Percentiles rank a stretch among this genome's conserved stretches.
Conservation (phyloP, 2,888 invertebrate genomes). For the Sialis lutaria region DNA sequence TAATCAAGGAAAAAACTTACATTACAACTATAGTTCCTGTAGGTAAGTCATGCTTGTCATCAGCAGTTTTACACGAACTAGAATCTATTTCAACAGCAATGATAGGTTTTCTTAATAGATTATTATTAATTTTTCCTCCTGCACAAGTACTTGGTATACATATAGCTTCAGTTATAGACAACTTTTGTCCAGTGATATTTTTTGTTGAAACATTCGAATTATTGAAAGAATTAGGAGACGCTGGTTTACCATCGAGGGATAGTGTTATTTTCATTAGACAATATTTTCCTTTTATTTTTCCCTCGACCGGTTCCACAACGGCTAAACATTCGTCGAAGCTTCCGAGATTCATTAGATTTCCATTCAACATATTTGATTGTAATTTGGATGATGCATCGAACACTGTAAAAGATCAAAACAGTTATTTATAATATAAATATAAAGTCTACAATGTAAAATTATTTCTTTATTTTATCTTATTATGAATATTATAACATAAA, state of each 20-base stretch:
- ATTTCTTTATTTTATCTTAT: too few relatives aligned
- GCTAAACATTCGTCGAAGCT: conserved; percentile 51
- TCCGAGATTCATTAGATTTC: conserved; percentile 51
- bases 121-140: background rate
- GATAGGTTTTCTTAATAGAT: too few relatives aligned
- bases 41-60: too few relatives aligned
- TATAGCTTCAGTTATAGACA: background rate
- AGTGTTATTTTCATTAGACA: conserved; percentile 33
- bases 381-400: conserved; percentile 52
- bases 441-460: too few relatives aligned
- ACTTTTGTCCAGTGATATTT: background rate
- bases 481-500: too few relatives aligned
- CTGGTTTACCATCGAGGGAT: background rate
- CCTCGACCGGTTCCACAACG: conserved; percentile 13
- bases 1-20: too few relatives aligned
- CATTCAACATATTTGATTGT: conserved; percentile 46
- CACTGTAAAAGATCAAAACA: conserved; percentile 37
- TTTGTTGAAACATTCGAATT: background rate
- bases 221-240: background rate
- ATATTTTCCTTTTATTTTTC: conserved; percentile 25
- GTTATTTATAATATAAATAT: too few relatives aligned
- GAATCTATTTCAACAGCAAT: too few relatives aligned
- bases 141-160: conserved; percentile 1
- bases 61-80: too few relatives aligned
- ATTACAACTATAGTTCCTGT: too few relatives aligned